These are phyloP conservation scores for Paralvinella palmiformis DNA, from an alignment of 1,140 invertebrate species.

Conservation along the genomic window DNA sequence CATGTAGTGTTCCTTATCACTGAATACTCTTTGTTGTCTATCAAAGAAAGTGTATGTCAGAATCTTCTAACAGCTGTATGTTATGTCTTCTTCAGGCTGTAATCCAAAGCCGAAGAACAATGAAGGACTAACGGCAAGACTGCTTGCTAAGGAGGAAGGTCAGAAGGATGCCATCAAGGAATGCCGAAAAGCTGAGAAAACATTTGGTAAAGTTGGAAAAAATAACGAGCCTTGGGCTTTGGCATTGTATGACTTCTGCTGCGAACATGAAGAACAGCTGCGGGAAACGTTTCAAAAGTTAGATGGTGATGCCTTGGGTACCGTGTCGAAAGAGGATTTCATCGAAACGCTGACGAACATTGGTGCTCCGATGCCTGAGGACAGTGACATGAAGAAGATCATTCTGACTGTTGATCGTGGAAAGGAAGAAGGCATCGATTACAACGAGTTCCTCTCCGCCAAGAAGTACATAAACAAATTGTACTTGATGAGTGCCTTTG, in stretches of 20 bases:
- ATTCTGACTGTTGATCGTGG: slow-evolving; percentile 34
- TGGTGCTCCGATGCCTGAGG: slow-evolving; percentile 35
- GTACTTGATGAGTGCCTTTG: slow-evolving; percentile 45
- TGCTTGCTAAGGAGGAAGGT: slow-evolving; percentile 46
- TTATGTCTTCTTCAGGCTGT: slow-evolving; percentile 34
- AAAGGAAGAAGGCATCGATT: slow-evolving; percentile 43
- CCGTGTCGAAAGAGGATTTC: slow-evolving; percentile 39
- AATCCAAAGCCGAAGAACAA: slow-evolving; percentile 51
- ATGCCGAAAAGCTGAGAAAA: slow-evolving; percentile 47
- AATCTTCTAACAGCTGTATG: not conserved
- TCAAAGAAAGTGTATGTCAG: too few species aligned
- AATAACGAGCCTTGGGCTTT: slow-evolving; percentile 48
- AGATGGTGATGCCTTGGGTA: slow-evolving; percentile 40
- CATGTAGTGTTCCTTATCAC: too few species aligned
- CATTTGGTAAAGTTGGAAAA: slow-evolving; percentile 44
- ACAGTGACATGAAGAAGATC: slow-evolving; percentile 40
- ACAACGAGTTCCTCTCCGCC: slow-evolving; percentile 45
- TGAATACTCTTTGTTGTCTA: too few species aligned
- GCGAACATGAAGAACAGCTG: slow-evolving; percentile 33
- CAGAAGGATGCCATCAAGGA: slow-evolving; percentile 49
- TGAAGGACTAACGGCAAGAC: slow-evolving; percentile 40
- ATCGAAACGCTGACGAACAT: slow-evolving; percentile 32
- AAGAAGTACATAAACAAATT: slow-evolving; percentile 51
- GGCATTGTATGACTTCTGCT: slow-evolving; percentile 47
- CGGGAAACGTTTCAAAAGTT: slow-evolving; percentile 35